phyloP scores from a whole-genome alignment of 2,888 invertebrate genomes.

The Amblyjoppa fuscipennis region DNA sequence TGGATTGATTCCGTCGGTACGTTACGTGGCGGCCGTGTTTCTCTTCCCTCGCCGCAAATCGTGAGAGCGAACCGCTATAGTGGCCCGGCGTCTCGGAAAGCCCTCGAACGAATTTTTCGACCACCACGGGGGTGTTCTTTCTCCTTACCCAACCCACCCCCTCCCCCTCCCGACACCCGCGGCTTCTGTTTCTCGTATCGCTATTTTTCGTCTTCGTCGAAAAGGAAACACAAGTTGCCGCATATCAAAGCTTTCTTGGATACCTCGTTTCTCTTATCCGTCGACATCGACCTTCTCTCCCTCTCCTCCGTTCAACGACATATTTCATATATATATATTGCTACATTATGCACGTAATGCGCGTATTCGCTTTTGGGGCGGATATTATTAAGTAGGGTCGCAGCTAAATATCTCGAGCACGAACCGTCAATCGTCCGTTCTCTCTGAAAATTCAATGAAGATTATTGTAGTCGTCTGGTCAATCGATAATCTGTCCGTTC shows the following conservation, averaged over 20 bases:
- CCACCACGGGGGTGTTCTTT: not conserved
- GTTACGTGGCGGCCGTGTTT: constrained; percentile 48
- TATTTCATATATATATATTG: no score
- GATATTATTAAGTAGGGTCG: no score
- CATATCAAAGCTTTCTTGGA: constrained; percentile 5
- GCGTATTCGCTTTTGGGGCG: no score
- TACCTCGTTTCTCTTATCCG: no score
- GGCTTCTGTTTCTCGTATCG: constrained; percentile 4
- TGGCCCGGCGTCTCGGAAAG: constrained; percentile 22
- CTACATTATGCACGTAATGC: no score
- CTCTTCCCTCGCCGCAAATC: constrained; percentile 18
- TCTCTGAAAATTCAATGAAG: no score
- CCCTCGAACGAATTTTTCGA: constrained; percentile 46
- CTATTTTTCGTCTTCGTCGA: not conserved
- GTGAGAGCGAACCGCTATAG: constrained; percentile 12
- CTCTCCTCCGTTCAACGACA: no score
- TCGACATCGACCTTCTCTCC: no score
- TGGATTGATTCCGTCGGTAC: constrained; percentile 73
- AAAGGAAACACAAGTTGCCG: not conserved
- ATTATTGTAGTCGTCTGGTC: no score
- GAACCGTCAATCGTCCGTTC: no score
- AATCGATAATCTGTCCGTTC: no score
- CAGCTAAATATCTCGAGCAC: no score
- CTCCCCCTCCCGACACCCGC: not conserved
- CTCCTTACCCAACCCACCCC: not conserved